phyloP scores from a whole-genome alignment of 2,888 invertebrate genomes.

The Zygogramma bicolorata region DNA sequence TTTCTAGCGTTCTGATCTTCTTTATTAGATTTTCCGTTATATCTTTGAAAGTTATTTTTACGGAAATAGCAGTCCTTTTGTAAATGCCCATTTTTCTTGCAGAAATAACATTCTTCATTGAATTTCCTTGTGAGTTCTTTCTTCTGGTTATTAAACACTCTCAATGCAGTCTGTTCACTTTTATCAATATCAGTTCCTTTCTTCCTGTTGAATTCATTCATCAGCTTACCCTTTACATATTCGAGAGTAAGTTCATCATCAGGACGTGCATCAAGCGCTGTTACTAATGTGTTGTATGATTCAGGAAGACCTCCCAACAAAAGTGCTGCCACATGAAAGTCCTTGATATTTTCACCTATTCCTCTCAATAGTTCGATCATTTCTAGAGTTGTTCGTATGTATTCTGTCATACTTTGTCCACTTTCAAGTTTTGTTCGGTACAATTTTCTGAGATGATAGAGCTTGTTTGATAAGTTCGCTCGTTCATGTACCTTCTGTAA shows the following conservation, averaged over 20 bases:
- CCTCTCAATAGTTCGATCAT: neutral
- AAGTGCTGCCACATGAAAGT: slow-evolving; percentile 15
- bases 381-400: neutral
- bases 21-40: neutral
- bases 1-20: neutral
- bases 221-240: too few relatives aligned
- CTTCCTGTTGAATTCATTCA: too few relatives aligned
- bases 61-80: neutral
- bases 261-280: too few relatives aligned
- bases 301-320: neutral
- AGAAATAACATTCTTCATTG: neutral
- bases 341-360: slow-evolving; percentile 14
- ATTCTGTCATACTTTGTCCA: neutral
- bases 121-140: neutral
- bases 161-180: neutral
- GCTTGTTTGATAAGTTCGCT: neutral
- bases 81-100: neutral
- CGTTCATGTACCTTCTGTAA: neutral
- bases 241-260: too few relatives aligned
- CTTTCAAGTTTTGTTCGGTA: neutral
- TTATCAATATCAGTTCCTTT: neutral
- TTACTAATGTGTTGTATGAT: neutral
- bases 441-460: neutral
- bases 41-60: neutral
- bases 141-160: neutral